Evolutionary conservation across 2,888 invertebrate genomes (phyloP), one percentile per base, ranked within the genome.

Genomic region (Tipula confusa): DNA sequence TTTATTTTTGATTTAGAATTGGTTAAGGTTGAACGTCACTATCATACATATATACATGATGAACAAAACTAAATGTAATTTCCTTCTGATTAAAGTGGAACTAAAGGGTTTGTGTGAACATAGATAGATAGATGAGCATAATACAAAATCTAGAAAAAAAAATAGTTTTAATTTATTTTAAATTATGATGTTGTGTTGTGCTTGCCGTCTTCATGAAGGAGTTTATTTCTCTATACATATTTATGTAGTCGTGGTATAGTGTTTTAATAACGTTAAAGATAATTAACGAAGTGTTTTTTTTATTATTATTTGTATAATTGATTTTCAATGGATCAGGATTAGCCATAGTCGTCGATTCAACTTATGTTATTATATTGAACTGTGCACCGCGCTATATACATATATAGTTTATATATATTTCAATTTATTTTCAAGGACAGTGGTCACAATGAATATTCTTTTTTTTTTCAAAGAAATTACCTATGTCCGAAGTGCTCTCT

Each of bases 311-410:
- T 64, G 1, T 11, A 64, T 64, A 64, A 64, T 64, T 64, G 64
- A 64, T 64, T 64, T 64, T 64, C 64, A 64, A 64, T 64, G 64
- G 64, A 64, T 64, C 24, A 64, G 24, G 64, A 64, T 64, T 64
- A 64, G 64, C 24, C 64, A 64, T 64, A 64, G 24, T 64, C n/a
- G n/a, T n/a, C 64, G 24, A 24, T 64, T 64, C 64, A 3, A 64
- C 9, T 18, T 15, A 1, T 48, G 48, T 4, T 4, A 4, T 64
- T 43, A 15, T 48, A 48, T 7, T 48, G 24, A n/a, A 43, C 43
- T 43, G n/a, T 43, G 43, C 43, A 43, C n/a, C 36, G 36, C 43
- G n/a, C 64, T 0, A 7, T 24, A 24, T 64, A 64, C 3, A 24
- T 48, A 18, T 18, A 5, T 64, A 24, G 7, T 48, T 43, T 15